Base-by-base conservation (phyloP, 2,888 invertebrate genomes). In the Machimus rusticus region DNA sequence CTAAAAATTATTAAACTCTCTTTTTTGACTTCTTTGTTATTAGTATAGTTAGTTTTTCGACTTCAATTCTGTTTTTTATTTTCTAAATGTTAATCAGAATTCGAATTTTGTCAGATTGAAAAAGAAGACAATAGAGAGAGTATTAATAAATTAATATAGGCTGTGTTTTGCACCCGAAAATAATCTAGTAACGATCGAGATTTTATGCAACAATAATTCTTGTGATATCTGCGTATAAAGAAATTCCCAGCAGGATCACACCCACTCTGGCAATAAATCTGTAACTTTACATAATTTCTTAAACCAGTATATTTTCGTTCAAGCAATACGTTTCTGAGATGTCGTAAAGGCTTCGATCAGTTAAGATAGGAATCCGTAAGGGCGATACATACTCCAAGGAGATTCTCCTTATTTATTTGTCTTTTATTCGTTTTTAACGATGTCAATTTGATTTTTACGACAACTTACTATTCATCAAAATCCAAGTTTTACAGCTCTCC, bases 381-480 rank as follows among this genome's bases (percentile, higher is more conserved):
- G 23, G 79, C 14, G 51, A 14, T 23, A 16, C 51, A 28, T 46
- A 8, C 46, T 79, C 5, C 23, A 8, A 57, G 66, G 28, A 37
- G 37, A 31, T 66, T 28, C 37, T 82, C 37, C 66, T 57, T 31
- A 34, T 82, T 82, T 82, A 66, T 82, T 34, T 57, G 82, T n/a
- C 57, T 66, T 82, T 82, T 55, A 82, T 82, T 34, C 19, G 82
- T 57, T 82, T 82, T 82, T 82, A 82, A 82, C 82, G 82, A 82
- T 82, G 82, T 82, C 82, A 66, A 66, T 66, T 82, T 82, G 82
- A 57, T 55, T 66, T 82, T 82, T 82, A 82, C 82, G 82, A 82
- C 82, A 82, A 57, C 82, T 82, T 66, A 57, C 66, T 82, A 82
- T 82, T 82, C 82, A 82, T 82, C 82, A 82, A 82, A 82, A 82